Evolutionary conservation across 2,113 vertebrate species (phyloP).

Genomic region (Percina caprodes): DNA sequence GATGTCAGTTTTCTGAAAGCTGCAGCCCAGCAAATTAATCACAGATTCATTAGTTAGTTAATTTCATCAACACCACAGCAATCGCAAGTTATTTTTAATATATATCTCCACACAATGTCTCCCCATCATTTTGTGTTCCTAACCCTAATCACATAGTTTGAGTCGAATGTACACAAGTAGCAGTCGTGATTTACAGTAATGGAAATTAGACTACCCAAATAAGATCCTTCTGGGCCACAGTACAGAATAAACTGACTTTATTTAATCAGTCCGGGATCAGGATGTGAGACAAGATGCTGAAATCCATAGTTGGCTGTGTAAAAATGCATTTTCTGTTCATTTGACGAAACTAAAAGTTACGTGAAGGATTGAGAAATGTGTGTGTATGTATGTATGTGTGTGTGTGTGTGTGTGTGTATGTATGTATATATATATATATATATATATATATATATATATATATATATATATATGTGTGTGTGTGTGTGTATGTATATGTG

Average conservation of each 20-base stretch:
- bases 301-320: background rate
- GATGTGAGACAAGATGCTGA: background rate
- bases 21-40: background rate
- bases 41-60: background rate
- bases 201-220: background rate
- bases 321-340: background rate
- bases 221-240: background rate
- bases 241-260: background rate
- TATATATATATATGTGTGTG: no score
- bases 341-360: background rate
- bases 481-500: no score
- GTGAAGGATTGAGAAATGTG: background rate
- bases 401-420: no score
- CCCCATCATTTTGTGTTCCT: background rate
- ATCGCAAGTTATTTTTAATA: background rate
- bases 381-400: background rate
- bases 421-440: background rate
- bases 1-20: background rate
- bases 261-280: background rate
- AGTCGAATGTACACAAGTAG: background rate
- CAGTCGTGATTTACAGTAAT: background rate
- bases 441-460: background rate
- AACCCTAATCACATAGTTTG: background rate
- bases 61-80: slow-evolving; percentile 9
- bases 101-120: background rate